Base-by-base conservation (phyloP, 2,888 invertebrate species). In the Heliconius ethilla region DNA sequence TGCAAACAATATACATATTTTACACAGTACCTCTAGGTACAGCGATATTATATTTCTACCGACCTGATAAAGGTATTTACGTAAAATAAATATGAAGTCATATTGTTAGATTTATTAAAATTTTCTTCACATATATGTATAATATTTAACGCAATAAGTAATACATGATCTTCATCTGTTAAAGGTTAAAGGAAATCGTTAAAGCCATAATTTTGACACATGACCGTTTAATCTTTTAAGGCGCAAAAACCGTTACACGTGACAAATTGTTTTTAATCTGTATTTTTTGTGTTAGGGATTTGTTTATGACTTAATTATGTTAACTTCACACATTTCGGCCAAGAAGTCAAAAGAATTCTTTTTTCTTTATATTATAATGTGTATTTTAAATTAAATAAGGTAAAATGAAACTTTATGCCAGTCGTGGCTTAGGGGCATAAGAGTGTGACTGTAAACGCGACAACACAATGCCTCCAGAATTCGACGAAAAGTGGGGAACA, bases 201-300 rank as follows among this genome's bases (percentile, higher is more conserved):
- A 76, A 45, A 45, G 29, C 59, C 73, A 27, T 62, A 77, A 77
- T 66, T 55, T 55, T 77, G 77, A 77, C 73, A 74, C 77, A 74
- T 66, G 75, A 75, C 67, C 73, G 66, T 74, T 59, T 76, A 77
- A 72, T 79, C 67, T 67, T 37, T 76, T 78, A 79, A 74, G 67
- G 72, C 66, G 66, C 75, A 79, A 79, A 75, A 82, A 79, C 79
- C 79, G 81, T 82, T 83, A 84, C 81, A 81, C 75, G 75, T 77
- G 82, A 78, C 77, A 82, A 83, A 82, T 79, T 78, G 82, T 80
- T 65, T 78, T 78, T 84, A 84, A 85, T 83, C 83, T 83, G 76
- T 67, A 76, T 51, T 78, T 80, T 85, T 86, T 86, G 84, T 85
- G 79, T 76, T 29, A 22, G 75, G 75, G 81, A 83, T 86, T 83